Evolutionary conservation across 2,113 vertebrate genomes (phyloP).

Genomic region (Ctenomys sociabilis): DNA sequence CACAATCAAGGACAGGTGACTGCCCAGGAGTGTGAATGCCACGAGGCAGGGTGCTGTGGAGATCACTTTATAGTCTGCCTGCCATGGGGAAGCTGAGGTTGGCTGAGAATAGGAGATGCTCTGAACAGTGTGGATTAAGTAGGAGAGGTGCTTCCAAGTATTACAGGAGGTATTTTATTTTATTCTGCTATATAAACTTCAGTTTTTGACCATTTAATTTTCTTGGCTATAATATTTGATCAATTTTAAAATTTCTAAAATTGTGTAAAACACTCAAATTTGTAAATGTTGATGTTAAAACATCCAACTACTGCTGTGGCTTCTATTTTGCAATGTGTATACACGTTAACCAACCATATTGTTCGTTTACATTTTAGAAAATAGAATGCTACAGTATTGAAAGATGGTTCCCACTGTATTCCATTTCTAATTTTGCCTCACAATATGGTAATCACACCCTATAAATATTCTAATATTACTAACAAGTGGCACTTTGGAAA

Average conservation of each 20-base stretch:
- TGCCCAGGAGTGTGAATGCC: neutral
- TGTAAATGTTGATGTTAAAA: neutral
- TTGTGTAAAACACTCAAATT: constrained; percentile 28
- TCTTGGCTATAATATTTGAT: neutral
- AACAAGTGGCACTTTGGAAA: neutral
- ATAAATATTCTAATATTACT: neutral
- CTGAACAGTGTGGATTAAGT: neutral
- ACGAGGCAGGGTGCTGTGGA: neutral
- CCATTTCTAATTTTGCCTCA: neutral
- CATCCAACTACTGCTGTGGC: neutral
- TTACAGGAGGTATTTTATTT: neutral
- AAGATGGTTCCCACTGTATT: neutral
- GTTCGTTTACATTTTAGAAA: neutral
- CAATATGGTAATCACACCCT: neutral
- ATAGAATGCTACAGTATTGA: neutral
- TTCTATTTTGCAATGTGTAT: constrained; percentile 39
- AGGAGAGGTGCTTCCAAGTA: neutral
- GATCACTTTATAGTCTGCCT: neutral
- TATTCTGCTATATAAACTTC: neutral
- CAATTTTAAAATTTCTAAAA: constrained; percentile 3
- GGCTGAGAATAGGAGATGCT: neutral
- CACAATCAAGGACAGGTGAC: neutral
- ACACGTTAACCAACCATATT: neutral
- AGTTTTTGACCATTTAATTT: neutral
- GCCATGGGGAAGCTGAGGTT: too few relatives aligned